phyloP scores from a whole-genome alignment of 2,113 vertebrate species.

The Emydura subglobosa region DNA sequence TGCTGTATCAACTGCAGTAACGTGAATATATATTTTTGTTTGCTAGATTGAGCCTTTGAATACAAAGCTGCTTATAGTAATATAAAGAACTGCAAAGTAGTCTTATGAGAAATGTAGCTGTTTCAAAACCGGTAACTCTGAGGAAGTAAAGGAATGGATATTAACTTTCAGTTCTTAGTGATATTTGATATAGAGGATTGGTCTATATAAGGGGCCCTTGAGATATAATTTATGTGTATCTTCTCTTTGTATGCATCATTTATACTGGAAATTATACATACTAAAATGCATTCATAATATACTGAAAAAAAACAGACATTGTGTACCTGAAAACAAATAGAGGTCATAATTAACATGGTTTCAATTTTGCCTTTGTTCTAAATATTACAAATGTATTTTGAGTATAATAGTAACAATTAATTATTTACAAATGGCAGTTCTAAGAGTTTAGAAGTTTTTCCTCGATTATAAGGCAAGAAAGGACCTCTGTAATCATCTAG shows the following conservation, averaged over 20 bases:
- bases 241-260: neutral
- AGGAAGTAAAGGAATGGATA: neutral
- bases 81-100: neutral
- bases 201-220: neutral
- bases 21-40: neutral
- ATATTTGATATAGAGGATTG: neutral
- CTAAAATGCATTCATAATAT: rapidly evolving
- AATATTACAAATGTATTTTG: neutral
- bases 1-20: neutral
- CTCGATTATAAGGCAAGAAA: neutral
- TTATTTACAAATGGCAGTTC: neutral
- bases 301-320: neutral
- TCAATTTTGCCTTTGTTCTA: neutral
- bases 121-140: neutral
- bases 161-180: neutral
- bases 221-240: neutral
- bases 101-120: neutral
- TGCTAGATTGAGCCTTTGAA: neutral
- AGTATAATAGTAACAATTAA: neutral
- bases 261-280: rapidly evolving
- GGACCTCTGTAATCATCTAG: neutral
- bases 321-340: neutral
- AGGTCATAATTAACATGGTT: neutral
- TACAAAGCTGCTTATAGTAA: neutral
- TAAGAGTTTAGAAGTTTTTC: no score